These are phyloP conservation scores for Lysandra bellargus DNA, from an alignment of 2,888 invertebrate genomes.

Conservation along the genomic window DNA sequence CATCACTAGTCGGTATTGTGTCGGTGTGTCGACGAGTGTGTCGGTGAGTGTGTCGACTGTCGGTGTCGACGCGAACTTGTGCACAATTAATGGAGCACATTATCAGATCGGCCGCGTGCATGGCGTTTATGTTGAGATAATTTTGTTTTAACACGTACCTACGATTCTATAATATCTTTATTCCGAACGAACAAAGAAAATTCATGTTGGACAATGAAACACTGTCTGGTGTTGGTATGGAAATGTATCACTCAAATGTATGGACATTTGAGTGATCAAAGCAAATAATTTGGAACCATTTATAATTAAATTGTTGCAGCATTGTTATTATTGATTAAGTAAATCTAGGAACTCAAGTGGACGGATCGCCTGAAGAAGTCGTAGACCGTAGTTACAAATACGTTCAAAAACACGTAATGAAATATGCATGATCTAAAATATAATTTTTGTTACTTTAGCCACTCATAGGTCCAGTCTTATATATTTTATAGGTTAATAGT, in stretches of 20 bases:
- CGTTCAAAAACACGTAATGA: too few relatives aligned
- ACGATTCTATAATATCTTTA: conserved; percentile 63
- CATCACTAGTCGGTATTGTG: conserved; percentile 2
- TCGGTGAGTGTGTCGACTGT: conserved; percentile 48
- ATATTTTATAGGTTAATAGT: not conserved
- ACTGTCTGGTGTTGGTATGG: not conserved
- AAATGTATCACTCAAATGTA: too few relatives aligned
- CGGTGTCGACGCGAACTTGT: conserved; percentile 78
- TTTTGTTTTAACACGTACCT: conserved; percentile 58
- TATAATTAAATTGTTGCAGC: too few relatives aligned
- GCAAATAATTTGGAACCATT: not conserved
- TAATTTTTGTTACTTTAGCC: not conserved
- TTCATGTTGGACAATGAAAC: not conserved
- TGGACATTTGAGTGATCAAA: not conserved
- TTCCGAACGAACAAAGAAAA: conserved; percentile 34
- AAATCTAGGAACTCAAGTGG: too few relatives aligned
- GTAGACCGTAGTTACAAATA: too few relatives aligned
- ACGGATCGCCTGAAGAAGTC: too few relatives aligned
- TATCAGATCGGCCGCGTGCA: conserved; percentile 79
- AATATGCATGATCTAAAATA: not conserved
- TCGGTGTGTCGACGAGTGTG: conserved; percentile 18
- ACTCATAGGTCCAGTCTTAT: not conserved
- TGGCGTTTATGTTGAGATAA: conserved; percentile 80
- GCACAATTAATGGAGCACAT: conserved; percentile 79
- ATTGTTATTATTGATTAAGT: too few relatives aligned